Percentiles rank a stretch among this genome's conserved stretches.
These are phyloP conservation scores for Orthosia gothica DNA, from an alignment of 2,888 invertebrate genomes.

Conservation along the genomic window DNA sequence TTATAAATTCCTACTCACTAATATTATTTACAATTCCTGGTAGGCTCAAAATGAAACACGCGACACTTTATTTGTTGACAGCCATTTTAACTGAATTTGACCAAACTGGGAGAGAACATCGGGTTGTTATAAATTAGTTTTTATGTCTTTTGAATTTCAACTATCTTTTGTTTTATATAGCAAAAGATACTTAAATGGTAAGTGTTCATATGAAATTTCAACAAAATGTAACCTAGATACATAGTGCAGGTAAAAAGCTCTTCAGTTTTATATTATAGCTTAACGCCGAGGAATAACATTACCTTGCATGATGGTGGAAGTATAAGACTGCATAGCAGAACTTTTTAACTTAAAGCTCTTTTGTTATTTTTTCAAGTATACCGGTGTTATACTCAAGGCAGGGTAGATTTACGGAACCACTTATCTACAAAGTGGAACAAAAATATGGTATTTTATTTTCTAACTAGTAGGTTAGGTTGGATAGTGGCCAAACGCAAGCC, in stretches of 20 bases:
- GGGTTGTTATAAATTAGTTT: background rate
- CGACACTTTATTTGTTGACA: conserved; percentile 12
- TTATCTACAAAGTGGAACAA: background rate
- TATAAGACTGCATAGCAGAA: conserved; percentile 11
- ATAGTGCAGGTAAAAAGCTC: conserved; percentile 11
- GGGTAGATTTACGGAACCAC: background rate
- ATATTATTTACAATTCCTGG: conserved; percentile 39
- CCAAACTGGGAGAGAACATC: background rate
- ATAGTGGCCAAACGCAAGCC: too few relatives aligned
- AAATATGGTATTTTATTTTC: too few relatives aligned
- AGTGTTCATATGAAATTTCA: background rate
- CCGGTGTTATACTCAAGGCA: background rate
- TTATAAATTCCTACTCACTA: conserved; percentile 26
- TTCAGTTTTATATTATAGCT: conserved; percentile 22
- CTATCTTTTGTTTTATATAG: too few relatives aligned
- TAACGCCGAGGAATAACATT: conserved; percentile 21
- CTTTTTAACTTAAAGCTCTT: conserved; percentile 1
- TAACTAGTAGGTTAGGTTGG: too few relatives aligned
- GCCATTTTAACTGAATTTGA: conserved; percentile 21
- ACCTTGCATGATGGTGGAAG: conserved; percentile 24
- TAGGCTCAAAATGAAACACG: conserved; percentile 36
- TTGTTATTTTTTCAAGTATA: conserved; percentile 16
- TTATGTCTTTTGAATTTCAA: too few relatives aligned
- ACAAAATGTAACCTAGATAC: conserved; percentile 8
- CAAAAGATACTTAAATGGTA: too few relatives aligned